These are phyloP conservation scores for Ctenosaura bakeri DNA, from an alignment of 2,797 vertebrate species.

Conservation along the genomic window DNA sequence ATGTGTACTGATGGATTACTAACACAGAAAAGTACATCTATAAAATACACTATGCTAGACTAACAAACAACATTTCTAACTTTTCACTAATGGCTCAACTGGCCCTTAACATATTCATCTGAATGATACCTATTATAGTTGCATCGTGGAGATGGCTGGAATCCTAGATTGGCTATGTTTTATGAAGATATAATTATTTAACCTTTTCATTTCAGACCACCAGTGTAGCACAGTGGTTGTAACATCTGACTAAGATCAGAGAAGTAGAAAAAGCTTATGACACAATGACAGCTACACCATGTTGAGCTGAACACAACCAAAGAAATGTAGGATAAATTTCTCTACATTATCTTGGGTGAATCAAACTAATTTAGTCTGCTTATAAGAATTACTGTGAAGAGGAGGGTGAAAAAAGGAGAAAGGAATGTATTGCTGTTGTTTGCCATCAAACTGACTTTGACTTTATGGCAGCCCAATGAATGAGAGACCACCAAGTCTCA, in stretches of 20 bases:
- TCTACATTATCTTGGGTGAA: too few relatives aligned
- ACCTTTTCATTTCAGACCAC: not conserved
- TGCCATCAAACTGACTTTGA: too few relatives aligned
- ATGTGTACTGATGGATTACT: conserved; percentile 11
- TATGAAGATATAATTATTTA: not conserved
- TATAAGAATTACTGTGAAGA: too few relatives aligned
- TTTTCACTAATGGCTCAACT: not conserved
- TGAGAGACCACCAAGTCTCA: too few relatives aligned
- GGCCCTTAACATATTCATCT: not conserved
- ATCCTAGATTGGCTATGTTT: not conserved
- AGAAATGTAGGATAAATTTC: not conserved
- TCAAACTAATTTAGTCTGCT: too few relatives aligned
- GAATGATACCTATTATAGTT: not conserved
- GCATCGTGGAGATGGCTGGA: not conserved
- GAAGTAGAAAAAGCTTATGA: not conserved
- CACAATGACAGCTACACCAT: not conserved
- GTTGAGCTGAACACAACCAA: not conserved
- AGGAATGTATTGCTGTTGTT: not conserved
- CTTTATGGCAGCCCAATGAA: too few relatives aligned
- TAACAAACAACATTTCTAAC: not conserved
- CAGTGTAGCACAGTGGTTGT: not conserved
- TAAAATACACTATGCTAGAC: not conserved
- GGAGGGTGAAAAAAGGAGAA: not conserved
- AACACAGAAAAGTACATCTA: not conserved
- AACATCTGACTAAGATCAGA: not conserved